These are phyloP conservation scores for Anagyrus pseudococci DNA, from an alignment of 2,888 invertebrate genomes.

Conservation along the genomic window DNA sequence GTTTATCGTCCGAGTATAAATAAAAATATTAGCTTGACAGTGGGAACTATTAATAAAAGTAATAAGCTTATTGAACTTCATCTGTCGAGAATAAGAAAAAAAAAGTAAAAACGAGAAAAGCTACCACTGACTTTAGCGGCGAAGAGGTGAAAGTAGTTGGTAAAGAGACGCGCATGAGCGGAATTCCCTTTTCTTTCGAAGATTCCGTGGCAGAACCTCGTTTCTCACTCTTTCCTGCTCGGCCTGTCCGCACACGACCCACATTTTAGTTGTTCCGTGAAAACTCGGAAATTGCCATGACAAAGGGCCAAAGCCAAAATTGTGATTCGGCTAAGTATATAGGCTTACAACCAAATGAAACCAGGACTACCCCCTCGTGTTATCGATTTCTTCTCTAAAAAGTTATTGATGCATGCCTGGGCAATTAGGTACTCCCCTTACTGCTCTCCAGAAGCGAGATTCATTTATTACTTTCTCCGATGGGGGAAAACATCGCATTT, in stretches of 20 bases:
- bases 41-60: background rate
- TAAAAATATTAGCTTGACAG: background rate
- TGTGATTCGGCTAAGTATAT: constrained; percentile 22
- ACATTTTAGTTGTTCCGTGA: background rate
- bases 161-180: background rate
- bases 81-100: background rate
- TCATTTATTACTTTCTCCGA: too few relatives aligned
- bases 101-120: background rate
- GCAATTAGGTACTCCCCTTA: too few relatives aligned
- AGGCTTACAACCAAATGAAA: background rate
- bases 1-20: too few relatives aligned
- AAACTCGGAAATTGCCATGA: constrained; percentile 9
- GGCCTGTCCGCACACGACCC: background rate
- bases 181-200: background rate
- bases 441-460: too few relatives aligned
- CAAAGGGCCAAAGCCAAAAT: constrained; percentile 1
- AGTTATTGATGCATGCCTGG: too few relatives aligned
- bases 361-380: background rate
- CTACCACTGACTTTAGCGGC: background rate
- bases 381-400: constrained; percentile 36
- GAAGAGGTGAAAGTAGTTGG: background rate
- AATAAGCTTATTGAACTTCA: background rate
- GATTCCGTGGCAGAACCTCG: constrained; percentile 13
- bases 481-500: too few relatives aligned
- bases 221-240: constrained; percentile 5